Evolutionary conservation across 2,888 invertebrate genomes (phyloP).

Genomic region (Furcula furcula): DNA sequence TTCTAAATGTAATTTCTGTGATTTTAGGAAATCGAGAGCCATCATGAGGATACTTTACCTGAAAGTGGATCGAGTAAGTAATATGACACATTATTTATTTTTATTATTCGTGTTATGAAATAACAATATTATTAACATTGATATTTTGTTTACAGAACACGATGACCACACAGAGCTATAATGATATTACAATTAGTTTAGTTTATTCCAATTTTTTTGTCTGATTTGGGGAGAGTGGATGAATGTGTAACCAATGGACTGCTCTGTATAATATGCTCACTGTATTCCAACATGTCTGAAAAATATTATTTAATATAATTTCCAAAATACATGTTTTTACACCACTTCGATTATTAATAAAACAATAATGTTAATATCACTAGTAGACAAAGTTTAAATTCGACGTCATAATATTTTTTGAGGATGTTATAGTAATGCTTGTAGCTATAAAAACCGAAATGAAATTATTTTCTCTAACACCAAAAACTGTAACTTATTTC

Average conservation of each 20-base stretch:
- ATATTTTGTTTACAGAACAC: conserved; percentile 49
- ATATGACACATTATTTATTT: not conserved
- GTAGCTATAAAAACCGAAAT: no score
- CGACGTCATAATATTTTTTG: no score
- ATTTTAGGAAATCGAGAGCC: conserved; percentile 57
- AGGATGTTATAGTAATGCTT: no score
- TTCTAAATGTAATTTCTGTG: no score
- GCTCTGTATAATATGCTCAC: conserved; percentile 11
- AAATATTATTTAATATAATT: conserved; percentile 5
- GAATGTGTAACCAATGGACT: conserved; percentile 18
- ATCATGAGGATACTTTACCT: conserved; percentile 35
- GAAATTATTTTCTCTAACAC: no score
- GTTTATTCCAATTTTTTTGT: conserved; percentile 29
- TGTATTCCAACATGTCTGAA: conserved; percentile 6
- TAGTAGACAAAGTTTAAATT: no score
- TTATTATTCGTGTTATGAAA: no score
- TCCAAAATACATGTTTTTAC: not conserved
- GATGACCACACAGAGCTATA: conserved; percentile 69
- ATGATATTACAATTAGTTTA: conserved; percentile 48
- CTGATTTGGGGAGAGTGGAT: conserved; percentile 16
- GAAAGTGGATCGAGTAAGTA: conserved; percentile 40
- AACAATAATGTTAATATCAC: no score
- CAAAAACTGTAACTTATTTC: no score
- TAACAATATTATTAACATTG: conserved; percentile 3
- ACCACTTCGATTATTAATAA: conserved; percentile 1